phyloP scores from a whole-genome alignment of 2,888 invertebrate species.

The Lepas anatifera region DNA sequence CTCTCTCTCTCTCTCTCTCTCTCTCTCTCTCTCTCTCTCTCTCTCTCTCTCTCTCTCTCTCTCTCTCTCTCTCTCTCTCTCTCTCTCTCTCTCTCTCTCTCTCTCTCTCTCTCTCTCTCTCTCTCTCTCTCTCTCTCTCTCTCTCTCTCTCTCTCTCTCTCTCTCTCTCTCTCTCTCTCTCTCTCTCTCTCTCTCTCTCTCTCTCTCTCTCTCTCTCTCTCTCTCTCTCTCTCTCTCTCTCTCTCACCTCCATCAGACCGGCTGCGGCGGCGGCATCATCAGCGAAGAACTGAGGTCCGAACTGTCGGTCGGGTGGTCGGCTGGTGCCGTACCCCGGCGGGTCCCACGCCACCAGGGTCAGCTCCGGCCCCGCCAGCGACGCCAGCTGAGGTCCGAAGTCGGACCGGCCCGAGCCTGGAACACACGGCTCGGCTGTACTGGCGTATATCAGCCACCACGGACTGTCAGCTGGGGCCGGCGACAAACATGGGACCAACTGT shows the following conservation, averaged over 20 bases:
- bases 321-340: conserved; percentile 80
- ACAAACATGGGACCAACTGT: no score
- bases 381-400: conserved; percentile 55
- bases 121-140: conserved; percentile 15
- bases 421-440: no score
- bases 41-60: conserved; percentile 12
- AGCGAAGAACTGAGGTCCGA: conserved; percentile 53
- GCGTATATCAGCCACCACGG: no score
- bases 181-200: conserved; percentile 3
- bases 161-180: conserved; percentile 13
- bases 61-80: conserved; percentile 14
- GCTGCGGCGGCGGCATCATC: conserved; percentile 59
- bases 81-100: conserved; percentile 1
- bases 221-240: conserved; percentile 12
- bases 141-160: conserved; percentile 14
- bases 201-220: conserved; percentile 8
- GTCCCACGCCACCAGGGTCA: conserved; percentile 40
- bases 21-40: conserved; percentile 7
- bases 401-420: conserved; percentile 61
- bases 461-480: no score
- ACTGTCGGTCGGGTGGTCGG: conserved; percentile 60
- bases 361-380: conserved; percentile 29
- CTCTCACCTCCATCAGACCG: conserved; percentile 49
- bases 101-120: conserved; percentile 10
- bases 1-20: conserved; percentile 13